A percentile compares a stretch with the other conserved stretches of the same genome.
These are phyloP conservation scores for Lamellibrachia columna DNA, from an alignment of 2,888 invertebrate genomes.

Conservation along the genomic window DNA sequence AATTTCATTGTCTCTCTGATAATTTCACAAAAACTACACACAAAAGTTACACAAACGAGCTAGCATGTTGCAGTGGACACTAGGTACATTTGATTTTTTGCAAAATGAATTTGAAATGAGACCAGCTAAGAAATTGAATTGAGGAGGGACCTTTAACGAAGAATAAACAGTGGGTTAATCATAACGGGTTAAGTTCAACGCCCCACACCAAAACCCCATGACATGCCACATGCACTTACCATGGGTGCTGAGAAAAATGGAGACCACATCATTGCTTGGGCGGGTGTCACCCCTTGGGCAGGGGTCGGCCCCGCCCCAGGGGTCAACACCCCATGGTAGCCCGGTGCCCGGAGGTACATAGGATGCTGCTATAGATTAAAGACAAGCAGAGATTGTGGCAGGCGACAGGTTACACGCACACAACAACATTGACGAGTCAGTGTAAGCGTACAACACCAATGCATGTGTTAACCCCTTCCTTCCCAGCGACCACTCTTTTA, in stretches of 20 bases:
- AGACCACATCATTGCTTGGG: slow-evolving; percentile 10
- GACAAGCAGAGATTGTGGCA: slow-evolving; percentile 16
- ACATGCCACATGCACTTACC: slow-evolving; percentile 9
- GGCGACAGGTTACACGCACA: not conserved
- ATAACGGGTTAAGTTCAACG: slow-evolving; percentile 6
- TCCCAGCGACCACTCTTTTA: not conserved
- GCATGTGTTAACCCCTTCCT: not conserved
- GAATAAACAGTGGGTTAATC: not conserved
- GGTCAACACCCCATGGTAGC: not conserved
- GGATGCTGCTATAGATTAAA: slow-evolving; percentile 16
- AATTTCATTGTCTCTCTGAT: too few relatives aligned
- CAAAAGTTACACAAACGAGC: too few relatives aligned
- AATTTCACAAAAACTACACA: too few relatives aligned
- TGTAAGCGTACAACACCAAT: slow-evolving; percentile 3
- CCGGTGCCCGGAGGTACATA: not conserved
- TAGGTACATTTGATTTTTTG: too few relatives aligned
- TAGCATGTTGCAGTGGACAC: too few relatives aligned
- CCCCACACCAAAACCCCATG: not conserved
- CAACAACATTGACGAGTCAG: slow-evolving; percentile 10
- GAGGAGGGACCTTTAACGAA: too few relatives aligned
- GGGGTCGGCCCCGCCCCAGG: not conserved
- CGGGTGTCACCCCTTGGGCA: not conserved
- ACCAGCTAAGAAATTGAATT: too few relatives aligned
- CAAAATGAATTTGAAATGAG: too few relatives aligned
- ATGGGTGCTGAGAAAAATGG: slow-evolving; percentile 16